Base-by-base conservation (phyloP, 2,888 invertebrate species). In the Drosophila picticornis region DNA sequence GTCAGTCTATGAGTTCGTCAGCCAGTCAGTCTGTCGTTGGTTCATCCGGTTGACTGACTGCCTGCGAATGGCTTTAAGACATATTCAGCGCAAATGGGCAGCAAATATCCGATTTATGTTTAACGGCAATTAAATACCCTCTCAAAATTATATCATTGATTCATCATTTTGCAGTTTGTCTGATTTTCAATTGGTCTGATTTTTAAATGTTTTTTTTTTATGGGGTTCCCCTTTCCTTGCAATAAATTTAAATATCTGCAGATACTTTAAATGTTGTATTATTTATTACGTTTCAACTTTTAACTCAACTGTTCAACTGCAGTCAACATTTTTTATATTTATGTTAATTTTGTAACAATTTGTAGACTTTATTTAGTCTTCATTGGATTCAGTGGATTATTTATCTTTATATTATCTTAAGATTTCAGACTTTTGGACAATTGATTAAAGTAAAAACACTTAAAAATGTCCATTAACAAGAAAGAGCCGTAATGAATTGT, bases 31-130 rank as follows among this genome's bases (percentile, higher is more conserved):
- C 29, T 32, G 36, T 22, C 57, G 31, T 29, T 61, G 25, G 50
- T 16, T 56, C 56, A 46, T 56, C 25, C 58, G 61, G 32, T 29
- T 32, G 55, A 56, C 62, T 32, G 51, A 56, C 62, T 46, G 61
- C 29, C 48, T 31, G 22, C 13, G 51, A 19, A 31, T 43, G 53
- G n/a, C 55, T 38, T 32, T 34, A 40, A 53, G 51, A 27, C 31
- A 51, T 52, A 59, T 64, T 69, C 56, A 36, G 25, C 10, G n/a
- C 36, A 48, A 68, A 61, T n/a, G 29, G 25, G 22, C 51, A 48
- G 48, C n/a, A 50, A 50, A 40, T 52, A 32, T 52, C 11, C 9
- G 1, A 40, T 46, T 61, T 40, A 38, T 31, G 40, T 59, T 31
- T 34, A 55, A 22, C 66, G 27, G 48, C 25, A 57, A 57, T 57